Evolutionary conservation across 1,140 invertebrate genomes (phyloP).

Genomic region (Caerostris darwini): DNA sequence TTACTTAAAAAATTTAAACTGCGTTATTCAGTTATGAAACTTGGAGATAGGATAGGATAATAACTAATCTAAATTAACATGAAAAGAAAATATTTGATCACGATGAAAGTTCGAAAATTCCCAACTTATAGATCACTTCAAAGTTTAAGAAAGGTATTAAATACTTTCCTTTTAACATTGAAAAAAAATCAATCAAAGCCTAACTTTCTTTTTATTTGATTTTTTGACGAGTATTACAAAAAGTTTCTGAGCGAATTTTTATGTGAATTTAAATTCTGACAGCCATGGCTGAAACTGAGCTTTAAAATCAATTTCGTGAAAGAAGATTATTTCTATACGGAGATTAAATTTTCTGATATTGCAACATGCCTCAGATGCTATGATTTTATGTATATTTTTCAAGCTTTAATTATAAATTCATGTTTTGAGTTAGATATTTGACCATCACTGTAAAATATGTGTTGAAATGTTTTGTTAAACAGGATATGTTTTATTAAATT

Average conservation of each 20-base stretch:
- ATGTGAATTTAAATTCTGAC: background rate
- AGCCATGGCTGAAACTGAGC: background rate
- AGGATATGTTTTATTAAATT: no score
- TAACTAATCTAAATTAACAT: conserved; percentile 5
- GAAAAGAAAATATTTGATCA: conserved; percentile 14
- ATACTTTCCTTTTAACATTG: background rate
- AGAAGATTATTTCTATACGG: no score
- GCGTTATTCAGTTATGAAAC: background rate
- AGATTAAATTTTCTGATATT: no score
- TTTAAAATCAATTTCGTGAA: background rate
- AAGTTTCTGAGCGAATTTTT: background rate
- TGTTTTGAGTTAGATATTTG: no score
- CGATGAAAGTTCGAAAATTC: background rate
- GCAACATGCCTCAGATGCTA: no score
- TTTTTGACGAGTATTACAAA: background rate
- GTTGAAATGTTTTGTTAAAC: no score
- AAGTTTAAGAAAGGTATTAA: background rate
- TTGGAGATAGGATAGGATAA: background rate
- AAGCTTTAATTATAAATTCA: no score
- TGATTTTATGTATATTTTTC: no score
- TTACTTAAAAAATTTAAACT: background rate
- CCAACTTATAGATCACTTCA: background rate
- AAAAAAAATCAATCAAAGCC: background rate
- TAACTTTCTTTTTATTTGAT: background rate
- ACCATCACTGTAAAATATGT: no score